Evolutionary conservation across 1,140 invertebrate genomes (phyloP).

Genomic region (Monochamus saltuarius): DNA sequence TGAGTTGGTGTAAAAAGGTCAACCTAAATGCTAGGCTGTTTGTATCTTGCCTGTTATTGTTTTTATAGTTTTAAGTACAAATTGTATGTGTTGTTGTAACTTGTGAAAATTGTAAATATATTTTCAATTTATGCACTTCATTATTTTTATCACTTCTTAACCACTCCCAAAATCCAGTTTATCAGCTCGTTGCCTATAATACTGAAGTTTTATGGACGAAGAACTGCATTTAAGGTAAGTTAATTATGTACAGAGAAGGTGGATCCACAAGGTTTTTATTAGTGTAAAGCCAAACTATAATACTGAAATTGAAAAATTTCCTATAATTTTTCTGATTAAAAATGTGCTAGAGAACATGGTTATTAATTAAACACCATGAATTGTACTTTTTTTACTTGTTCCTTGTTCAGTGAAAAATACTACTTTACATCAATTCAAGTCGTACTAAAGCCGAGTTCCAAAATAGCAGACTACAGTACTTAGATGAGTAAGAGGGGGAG

Average conservation of each 20-base stretch:
- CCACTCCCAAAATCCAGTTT: not conserved
- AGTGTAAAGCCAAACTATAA: too few species aligned
- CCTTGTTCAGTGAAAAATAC: too few species aligned
- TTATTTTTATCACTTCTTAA: not conserved
- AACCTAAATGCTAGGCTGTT: slow-evolving; percentile 43
- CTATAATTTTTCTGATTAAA: not conserved
- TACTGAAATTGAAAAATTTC: not conserved
- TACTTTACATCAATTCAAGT: too few species aligned
- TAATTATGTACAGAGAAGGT: not conserved
- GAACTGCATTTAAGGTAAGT: not conserved
- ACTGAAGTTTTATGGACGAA: too few species aligned
- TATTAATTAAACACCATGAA: too few species aligned
- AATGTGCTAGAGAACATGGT: too few species aligned
- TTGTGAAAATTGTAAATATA: slow-evolving; percentile 49
- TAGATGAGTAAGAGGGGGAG: too few species aligned
- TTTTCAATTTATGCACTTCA: slow-evolving; percentile 44
- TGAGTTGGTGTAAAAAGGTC: slow-evolving; percentile 39
- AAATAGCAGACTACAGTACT: too few species aligned
- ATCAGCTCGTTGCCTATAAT: too few species aligned
- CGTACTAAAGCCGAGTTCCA: too few species aligned
- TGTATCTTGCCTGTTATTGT: slow-evolving; percentile 50
- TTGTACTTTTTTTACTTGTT: too few species aligned
- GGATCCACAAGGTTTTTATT: not conserved
- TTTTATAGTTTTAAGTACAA: slow-evolving; percentile 49
- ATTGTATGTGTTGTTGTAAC: slow-evolving; percentile 49